Base-by-base conservation (phyloP, 2,888 invertebrate species). In the Epicampocera succincta region DNA sequence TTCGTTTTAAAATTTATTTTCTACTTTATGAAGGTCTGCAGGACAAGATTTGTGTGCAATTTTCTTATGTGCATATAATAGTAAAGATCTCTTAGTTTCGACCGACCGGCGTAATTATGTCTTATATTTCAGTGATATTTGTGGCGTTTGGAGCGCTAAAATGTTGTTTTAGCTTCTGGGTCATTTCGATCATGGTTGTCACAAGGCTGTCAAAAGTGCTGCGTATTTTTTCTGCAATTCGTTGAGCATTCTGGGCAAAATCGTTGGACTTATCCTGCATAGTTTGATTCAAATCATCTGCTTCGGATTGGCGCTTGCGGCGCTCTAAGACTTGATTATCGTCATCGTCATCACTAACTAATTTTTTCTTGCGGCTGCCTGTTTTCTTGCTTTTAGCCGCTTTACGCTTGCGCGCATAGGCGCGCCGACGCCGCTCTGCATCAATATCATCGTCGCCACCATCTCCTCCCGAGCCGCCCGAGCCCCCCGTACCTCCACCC, bases 121-220 rank as follows among this genome's bases (percentile, higher is more conserved):
- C 12, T 48, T 46, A 19, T 40, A 54, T 46, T 48, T 66, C 60
- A n/a, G 15, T 54, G 2, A 9, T 9, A 19, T 15, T 50, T 44
- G 42, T 19, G 17, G 61, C 3, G 19, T 42, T 76, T 69, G 52
- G 42, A 1, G 63, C 80, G 17, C 48, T 71, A 11, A 88, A 83
- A 11, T 79, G 69, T 21, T 86, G 75, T 0, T 84, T 81, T 73
- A 88, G 17, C 44, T 80, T 84, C 33, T 87, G 83, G 42, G 86
- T 72, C 42, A 84, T 72, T 5, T 85, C 76, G 15, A 72, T 71
- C 56, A 88, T 77, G 3, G 85, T 80, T 50, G 85, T 77, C 60
- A 85, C 71, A 2, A 89, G 38, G 0, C 83, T 15, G 0, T 87
- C 38, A 83, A 84, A 86, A 25, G 86, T 48, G 33, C 77, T 69